Evolutionary conservation across 2,888 invertebrate species (phyloP).

Genomic region (Syritta pipiens): DNA sequence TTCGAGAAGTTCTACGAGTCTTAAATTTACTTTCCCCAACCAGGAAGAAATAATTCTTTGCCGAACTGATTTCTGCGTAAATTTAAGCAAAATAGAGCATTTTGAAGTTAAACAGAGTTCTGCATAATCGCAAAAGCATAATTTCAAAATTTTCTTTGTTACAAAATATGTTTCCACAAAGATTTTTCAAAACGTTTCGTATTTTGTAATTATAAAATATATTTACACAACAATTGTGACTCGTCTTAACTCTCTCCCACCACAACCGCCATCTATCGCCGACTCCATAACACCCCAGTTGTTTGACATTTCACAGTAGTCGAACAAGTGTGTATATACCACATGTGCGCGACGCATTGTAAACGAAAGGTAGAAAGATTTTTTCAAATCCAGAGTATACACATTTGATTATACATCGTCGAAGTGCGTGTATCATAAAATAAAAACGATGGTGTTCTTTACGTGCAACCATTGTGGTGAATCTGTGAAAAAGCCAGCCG

Average conservation of each 20-base stretch:
- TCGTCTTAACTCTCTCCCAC: neutral
- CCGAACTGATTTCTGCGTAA: no score
- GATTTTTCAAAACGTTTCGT: no score
- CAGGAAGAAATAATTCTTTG: no score
- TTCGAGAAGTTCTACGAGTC: no score
- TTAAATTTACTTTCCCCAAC: no score
- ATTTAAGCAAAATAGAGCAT: no score
- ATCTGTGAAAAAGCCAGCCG: constrained; percentile 93
- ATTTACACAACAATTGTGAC: no score
- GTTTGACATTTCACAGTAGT: neutral
- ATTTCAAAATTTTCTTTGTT: no score
- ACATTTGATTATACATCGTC: neutral
- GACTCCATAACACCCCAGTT: neutral
- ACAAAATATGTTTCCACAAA: no score
- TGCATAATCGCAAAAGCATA: no score
- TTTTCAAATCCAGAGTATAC: constrained; percentile 2
- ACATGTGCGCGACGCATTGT: constrained; percentile 55
- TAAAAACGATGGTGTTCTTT: constrained; percentile 90
- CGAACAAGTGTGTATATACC: constrained; percentile 22
- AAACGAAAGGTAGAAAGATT: constrained; percentile 15
- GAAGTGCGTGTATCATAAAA: constrained; percentile 22
- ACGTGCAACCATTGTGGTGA: constrained; percentile 96
- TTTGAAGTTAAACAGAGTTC: no score
- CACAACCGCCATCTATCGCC: neutral
- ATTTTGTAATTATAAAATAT: no score